phyloP scores from a whole-genome alignment of 1,140 invertebrate genomes.

The Parapsyche elsis region DNA sequence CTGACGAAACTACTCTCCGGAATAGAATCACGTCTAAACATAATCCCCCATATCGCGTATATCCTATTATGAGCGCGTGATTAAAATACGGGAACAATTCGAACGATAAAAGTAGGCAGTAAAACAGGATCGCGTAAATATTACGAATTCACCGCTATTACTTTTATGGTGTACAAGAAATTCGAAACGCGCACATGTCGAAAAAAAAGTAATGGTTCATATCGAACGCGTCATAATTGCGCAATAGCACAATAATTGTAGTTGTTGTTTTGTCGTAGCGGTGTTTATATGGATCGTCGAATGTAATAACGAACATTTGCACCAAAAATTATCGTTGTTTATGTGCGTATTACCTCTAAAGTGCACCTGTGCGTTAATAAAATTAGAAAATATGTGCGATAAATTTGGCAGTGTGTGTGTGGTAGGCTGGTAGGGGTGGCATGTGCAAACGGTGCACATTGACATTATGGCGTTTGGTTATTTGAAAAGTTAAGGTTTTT shows the following conservation, averaged over 20 bases:
- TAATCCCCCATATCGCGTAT: slow-evolving; percentile 3
- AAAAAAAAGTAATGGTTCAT: no score
- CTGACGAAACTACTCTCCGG: neutral
- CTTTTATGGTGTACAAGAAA: no score
- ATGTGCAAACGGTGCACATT: no score
- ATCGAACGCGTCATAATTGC: no score
- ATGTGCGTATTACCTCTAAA: slow-evolving; percentile 15
- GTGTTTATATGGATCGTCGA: neutral
- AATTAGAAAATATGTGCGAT: slow-evolving; percentile 15
- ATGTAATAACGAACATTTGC: neutral
- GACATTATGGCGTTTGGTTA: no score
- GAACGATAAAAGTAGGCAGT: neutral
- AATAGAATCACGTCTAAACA: slow-evolving; percentile 3
- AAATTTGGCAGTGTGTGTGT: slow-evolving; percentile 14
- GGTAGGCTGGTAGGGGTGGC: no score
- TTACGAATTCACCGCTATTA: no score
- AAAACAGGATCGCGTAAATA: no score
- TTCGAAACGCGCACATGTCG: no score
- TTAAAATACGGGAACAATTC: neutral
- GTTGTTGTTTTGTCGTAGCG: no score
- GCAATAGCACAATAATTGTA: neutral
- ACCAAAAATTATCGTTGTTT: neutral
- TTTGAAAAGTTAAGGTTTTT: no score
- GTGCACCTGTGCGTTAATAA: slow-evolving; percentile 26
- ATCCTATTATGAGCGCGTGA: slow-evolving; percentile 7